Conservation (phyloP, 2,888 invertebrate species). For the Norana najaformis region DNA sequence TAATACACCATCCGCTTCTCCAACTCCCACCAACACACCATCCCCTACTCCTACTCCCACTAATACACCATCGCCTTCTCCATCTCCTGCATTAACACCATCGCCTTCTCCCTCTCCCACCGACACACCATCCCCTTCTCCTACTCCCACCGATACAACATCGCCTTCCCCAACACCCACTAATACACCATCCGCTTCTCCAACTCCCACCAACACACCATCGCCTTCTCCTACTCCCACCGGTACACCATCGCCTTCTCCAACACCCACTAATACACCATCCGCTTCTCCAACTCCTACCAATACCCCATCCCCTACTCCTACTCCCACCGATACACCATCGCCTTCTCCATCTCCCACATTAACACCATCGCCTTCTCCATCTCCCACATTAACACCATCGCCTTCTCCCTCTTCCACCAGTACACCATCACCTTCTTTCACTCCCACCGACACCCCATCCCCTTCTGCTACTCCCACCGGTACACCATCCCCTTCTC, state of each 20-base stretch:
- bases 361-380: background rate
- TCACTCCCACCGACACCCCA: background rate
- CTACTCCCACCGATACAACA: background rate
- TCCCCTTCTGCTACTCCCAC: too few species aligned
- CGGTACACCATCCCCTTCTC: too few species aligned
- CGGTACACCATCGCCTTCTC: too few species aligned
- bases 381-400: background rate
- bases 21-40: background rate
- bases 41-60: too few species aligned
- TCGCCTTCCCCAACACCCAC: background rate
- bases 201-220: background rate
- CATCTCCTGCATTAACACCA: too few species aligned
- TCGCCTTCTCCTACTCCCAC: background rate
- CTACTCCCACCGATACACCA: background rate
- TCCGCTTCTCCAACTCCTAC: background rate
- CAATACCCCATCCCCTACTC: background rate
- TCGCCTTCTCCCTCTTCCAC: background rate
- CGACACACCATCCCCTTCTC: too few species aligned
- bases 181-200: background rate
- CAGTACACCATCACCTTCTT: background rate
- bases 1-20: background rate
- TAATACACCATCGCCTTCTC: too few species aligned
- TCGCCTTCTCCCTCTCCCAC: too few species aligned
- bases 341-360: background rate
- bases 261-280: background rate